A percentile compares a stretch with the other conserved stretches of the same genome.
Conservation (phyloP, 2,797 vertebrate genomes). For the Gephyroberyx darwinii region DNA sequence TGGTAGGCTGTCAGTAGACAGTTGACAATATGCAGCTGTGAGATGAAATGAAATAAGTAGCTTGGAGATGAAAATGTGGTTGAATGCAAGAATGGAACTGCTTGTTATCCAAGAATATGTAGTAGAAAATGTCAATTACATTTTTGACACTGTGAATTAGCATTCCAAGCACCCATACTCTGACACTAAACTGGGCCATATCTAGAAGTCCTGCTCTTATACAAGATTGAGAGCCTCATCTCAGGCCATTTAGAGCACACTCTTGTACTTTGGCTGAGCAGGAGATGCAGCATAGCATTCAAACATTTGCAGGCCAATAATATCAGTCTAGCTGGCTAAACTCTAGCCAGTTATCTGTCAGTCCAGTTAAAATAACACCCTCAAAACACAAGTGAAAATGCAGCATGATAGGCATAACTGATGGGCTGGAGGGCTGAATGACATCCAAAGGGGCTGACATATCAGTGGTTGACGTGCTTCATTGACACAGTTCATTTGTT, state of each 20-base stretch:
- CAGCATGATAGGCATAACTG: conserved; percentile 4
- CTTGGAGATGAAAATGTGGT: conserved; percentile 30
- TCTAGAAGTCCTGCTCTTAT: conserved; percentile 33
- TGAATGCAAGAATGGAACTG: conserved; percentile 44
- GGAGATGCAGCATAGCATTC: conserved; percentile 22
- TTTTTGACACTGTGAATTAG: conserved; percentile 46
- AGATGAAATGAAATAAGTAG: conserved; percentile 29
- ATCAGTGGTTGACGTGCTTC: conserved; percentile 6
- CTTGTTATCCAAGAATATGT: conserved; percentile 57
- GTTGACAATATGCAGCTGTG: conserved; percentile 12
- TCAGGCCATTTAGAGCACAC: conserved; percentile 40
- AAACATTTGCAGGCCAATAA: conserved; percentile 32
- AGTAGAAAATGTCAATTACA: conserved; percentile 57
- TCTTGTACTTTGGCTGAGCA: conserved; percentile 33
- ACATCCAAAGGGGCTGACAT: neutral
- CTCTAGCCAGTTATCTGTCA: conserved; percentile 34
- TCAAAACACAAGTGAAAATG: conserved; percentile 38
- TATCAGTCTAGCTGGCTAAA: conserved; percentile 6
- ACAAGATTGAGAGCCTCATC: conserved; percentile 51
- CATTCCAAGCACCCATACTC: conserved; percentile 52
- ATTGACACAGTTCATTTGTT: conserved; percentile 24
- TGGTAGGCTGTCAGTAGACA: neutral
- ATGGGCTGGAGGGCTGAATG: neutral
- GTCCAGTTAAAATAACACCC: conserved; percentile 21
- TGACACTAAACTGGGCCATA: conserved; percentile 39